Base-by-base conservation (phyloP, 2,888 invertebrate genomes). In the Globia sparganii region DNA sequence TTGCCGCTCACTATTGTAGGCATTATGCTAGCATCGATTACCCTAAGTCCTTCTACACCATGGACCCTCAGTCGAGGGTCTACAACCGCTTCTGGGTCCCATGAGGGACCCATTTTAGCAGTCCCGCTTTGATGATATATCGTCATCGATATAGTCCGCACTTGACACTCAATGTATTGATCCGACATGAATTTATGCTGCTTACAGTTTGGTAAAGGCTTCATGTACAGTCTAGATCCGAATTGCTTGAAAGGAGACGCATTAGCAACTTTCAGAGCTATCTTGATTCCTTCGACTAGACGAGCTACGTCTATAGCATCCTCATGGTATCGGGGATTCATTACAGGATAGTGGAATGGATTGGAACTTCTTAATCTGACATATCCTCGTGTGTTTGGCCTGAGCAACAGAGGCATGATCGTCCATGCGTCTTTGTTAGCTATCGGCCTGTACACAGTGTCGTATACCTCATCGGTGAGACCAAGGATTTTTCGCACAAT, bases 241-340 rank as follows among this genome's bases (percentile, higher is more conserved):
- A 98, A 98, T 91, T 98, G 98, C 88, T 97, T 97, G 91, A 99
- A 99, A 0, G 98, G 98, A 77, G 97, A 97, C 0, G 98, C 98
- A 87, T 98, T 97, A 77, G 98, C 98, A 8, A 99, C 97, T 88
- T 97, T 94, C 49, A 98, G 87, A 0, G 98, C 98, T 76, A 98
- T 97, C 91, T 98, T 98, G 1, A 98, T 98, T 4, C 98, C 99
- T 93, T 99, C 99, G 0, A 99, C 98, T n/a, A 99, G 95, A 0
- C 98, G 97, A 74, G 98, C 97, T 0, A 98, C 98, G 92, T 98
- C 99, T 77, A 97, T 92, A 0, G 98, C 98, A 93, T 99, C 98
- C 80, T 98, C 98, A 88, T 99, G 98, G 92, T 99, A 99, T 91
- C 99, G 99, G 3, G 99, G 98, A 93, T 99, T 98, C 92, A 99